Evolutionary conservation across 1,140 invertebrate genomes (phyloP), one percentile per base, ranked within the genome.

Genomic region (Pogonomyrmex barbatus): DNA sequence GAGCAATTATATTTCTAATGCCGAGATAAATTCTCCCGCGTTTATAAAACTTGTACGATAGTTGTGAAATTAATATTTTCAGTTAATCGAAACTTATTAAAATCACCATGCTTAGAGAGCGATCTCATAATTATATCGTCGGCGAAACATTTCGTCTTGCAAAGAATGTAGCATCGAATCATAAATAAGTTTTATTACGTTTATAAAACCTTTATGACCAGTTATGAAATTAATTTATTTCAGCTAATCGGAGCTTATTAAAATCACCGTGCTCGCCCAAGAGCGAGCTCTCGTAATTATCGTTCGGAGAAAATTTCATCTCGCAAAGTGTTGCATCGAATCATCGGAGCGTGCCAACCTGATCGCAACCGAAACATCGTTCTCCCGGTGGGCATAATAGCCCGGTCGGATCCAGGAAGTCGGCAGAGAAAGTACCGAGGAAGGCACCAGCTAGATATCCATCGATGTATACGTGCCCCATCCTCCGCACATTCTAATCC

Each of bases 351-450:
- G 54, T 60, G 33, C 33, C 68, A 67, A 75, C 75, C 54, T 68
- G 54, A 82, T 82, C 30, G 67, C 30, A 58, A 50, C 68, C 54
- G 68, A 83, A 81, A 60, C 68, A 36, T 36, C 67, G 30, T 83
- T 50, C 30, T 6, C 79, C 54, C 33, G 54, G 4, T 77, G 58
- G 33, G 58, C 63, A 65, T 85, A 78, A 65, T 78, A 77, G 60
- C 56, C 71, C 42, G 39, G 58, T 78, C 73, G 82, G 79, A 63
- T 85, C 62, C 73, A 85, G 71, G 71, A 85, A 78, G 82, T 85
- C 39, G 60, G 71, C 60, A 65, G 82, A 45, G 82, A 85, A 85
- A 78, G 62, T 78, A 85, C 24, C 73, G 47, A 62, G 75, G 58
- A 54, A 36, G 60, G 62, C 50, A 85, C 39, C 45, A 67, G 65